These are phyloP conservation scores for Monoplex corrugatus DNA, from an alignment of 2,888 invertebrate species.

Conservation along the genomic window DNA sequence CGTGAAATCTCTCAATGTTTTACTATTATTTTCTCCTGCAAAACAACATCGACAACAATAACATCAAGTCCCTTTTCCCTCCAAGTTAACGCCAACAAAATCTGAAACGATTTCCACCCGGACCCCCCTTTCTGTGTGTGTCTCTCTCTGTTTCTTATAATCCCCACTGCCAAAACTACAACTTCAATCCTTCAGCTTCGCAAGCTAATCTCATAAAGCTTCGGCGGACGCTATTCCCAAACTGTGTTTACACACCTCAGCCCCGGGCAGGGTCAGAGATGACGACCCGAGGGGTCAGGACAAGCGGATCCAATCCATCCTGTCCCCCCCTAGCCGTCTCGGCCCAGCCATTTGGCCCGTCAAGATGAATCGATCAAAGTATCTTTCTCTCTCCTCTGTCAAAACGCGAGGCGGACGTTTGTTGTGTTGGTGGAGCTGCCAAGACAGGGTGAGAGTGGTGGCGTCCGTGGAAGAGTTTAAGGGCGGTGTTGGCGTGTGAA, in stretches of 20 bases:
- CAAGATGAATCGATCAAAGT: slow-evolving; percentile 49
- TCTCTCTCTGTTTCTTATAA: not conserved
- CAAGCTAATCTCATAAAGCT: slow-evolving; percentile 31
- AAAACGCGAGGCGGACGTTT: not conserved
- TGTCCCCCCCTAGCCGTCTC: slow-evolving; percentile 14
- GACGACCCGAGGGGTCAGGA: slow-evolving; percentile 40
- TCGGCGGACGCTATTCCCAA: slow-evolving; percentile 12
- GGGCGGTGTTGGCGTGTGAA: not conserved
- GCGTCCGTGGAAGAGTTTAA: no score
- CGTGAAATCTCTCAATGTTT: no score
- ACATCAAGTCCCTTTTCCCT: no score
- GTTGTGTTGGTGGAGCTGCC: not conserved
- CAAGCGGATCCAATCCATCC: slow-evolving; percentile 47
- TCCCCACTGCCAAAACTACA: not conserved
- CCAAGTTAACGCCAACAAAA: no score
- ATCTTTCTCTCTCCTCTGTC: slow-evolving; percentile 42
- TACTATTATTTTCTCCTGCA: no score
- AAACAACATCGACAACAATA: no score
- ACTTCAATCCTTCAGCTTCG: not conserved
- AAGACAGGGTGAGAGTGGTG: no score
- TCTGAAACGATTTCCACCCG: not conserved
- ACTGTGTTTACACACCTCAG: slow-evolving; percentile 8
- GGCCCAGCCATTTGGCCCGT: slow-evolving; percentile 38
- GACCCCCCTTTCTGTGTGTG: not conserved
- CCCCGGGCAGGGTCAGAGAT: slow-evolving; percentile 44